phyloP scores from a whole-genome alignment of 64 coral and sea anemone genomes.

The Actinia tenebrosa region DNA sequence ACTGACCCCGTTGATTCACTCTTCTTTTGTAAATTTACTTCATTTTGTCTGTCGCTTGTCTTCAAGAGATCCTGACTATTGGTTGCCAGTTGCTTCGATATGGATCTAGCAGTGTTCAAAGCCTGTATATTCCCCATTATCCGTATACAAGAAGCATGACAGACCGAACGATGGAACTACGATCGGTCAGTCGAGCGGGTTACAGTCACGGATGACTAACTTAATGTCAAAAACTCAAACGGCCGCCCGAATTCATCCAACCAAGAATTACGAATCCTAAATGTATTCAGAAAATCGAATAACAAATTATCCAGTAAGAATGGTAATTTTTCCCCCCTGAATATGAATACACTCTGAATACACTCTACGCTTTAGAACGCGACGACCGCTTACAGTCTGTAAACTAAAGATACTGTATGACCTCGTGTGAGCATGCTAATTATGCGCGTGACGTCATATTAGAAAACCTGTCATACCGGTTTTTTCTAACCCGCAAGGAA shows the following conservation, averaged over 20 bases:
- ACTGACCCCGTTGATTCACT: background rate
- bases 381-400: background rate
- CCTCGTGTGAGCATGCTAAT: slow-evolving; percentile 7
- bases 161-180: background rate
- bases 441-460: slow-evolving; percentile 5
- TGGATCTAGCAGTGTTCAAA: background rate
- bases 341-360: background rate
- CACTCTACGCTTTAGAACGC: background rate
- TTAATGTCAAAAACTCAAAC: background rate
- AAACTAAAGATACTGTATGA: background rate
- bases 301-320: background rate
- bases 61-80: background rate
- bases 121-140: slow-evolving; percentile 12
- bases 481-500: background rate
- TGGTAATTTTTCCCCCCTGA: background rate
- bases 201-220: slow-evolving; percentile 4
- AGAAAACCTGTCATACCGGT: background rate
- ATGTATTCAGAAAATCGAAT: background rate
- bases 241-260: background rate
- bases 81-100: background rate
- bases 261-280: background rate
- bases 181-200: background rate
- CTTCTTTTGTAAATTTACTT: background rate
- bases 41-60: background rate
- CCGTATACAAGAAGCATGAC: background rate